Evolutionary conservation across 2,113 vertebrate genomes (phyloP).

Genomic region (Capreolus pygargus): DNA sequence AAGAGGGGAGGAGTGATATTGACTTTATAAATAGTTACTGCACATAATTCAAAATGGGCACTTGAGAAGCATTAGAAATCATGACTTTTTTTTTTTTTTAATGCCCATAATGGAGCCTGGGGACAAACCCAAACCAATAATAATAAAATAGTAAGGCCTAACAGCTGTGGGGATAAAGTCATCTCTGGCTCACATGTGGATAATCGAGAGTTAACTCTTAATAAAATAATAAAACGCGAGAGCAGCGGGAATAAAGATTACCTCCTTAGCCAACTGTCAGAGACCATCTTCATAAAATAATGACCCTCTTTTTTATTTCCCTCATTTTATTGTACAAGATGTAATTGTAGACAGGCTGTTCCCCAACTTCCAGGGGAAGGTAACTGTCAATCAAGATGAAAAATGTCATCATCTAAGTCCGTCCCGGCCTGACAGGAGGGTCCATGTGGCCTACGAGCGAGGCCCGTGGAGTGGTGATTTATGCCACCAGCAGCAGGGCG

Average conservation of each 20-base stretch:
- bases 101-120: background rate
- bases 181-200: background rate
- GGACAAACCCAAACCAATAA: background rate
- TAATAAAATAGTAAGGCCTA: background rate
- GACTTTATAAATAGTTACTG: background rate
- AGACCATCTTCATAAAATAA: background rate
- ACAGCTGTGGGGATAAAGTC: background rate
- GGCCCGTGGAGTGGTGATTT: slow-evolving; percentile 35
- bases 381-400: slow-evolving; percentile 76
- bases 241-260: background rate
- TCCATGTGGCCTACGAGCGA: slow-evolving; percentile 47
- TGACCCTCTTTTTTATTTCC: slow-evolving; percentile 39
- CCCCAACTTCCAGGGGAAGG: slow-evolving; percentile 57
- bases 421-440: slow-evolving; percentile 50
- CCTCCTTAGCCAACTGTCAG: background rate
- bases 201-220: slow-evolving; percentile 39
- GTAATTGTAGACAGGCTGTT: background rate
- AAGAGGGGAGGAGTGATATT: fast-evolving
- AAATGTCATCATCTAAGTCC: slow-evolving; percentile 55
- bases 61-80: background rate
- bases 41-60: background rate
- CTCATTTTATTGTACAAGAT: slow-evolving; percentile 15
- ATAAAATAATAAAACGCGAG: background rate
- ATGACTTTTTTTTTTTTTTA: background rate
- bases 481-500: background rate